A percentile compares a stretch with the other conserved stretches of the same genome.
Evolutionary conservation across 2,888 invertebrate species (phyloP).

Genomic region (Baccha elongata): DNA sequence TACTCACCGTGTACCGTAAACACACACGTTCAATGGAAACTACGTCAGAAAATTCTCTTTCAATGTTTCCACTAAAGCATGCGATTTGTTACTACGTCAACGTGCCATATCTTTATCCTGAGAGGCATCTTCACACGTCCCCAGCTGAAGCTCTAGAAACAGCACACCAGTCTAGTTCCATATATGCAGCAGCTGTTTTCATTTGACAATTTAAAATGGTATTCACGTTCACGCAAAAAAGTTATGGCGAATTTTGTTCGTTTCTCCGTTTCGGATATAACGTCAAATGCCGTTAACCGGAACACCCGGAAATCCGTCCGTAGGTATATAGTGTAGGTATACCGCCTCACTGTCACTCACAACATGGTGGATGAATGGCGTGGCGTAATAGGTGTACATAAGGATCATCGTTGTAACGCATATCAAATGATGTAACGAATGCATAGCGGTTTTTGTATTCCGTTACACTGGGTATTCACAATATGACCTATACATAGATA

Average conservation of each 20-base stretch:
- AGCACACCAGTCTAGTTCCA: neutral
- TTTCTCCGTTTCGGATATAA: constrained; percentile 35
- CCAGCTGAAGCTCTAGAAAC: neutral
- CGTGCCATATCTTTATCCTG: constrained; percentile 72
- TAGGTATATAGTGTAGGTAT: too few relatives aligned
- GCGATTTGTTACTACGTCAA: constrained; percentile 71
- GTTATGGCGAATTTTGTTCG: constrained; percentile 49
- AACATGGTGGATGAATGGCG: neutral
- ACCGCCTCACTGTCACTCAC: constrained; percentile 14
- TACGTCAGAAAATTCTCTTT: constrained; percentile 65
- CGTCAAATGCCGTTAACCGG: constrained; percentile 42
- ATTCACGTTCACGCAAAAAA: constrained; percentile 67
- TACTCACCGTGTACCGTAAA: constrained; percentile 1
- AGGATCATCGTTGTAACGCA: constrained; percentile 57
- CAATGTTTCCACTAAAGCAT: constrained; percentile 66
- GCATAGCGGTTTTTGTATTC: neutral
- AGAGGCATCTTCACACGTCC: constrained; percentile 50
- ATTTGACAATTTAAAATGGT: constrained; percentile 58
- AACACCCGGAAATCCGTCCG: constrained; percentile 39
- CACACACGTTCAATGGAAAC: constrained; percentile 52
- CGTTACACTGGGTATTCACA: constrained; percentile 6
- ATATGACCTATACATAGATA: neutral
- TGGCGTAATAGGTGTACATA: constrained; percentile 6
- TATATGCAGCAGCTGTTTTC: constrained; percentile 38
- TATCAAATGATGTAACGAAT: constrained; percentile 36